Base-by-base conservation (phyloP, 1,140 invertebrate genomes). In the Drosophila watanabei region DNA sequence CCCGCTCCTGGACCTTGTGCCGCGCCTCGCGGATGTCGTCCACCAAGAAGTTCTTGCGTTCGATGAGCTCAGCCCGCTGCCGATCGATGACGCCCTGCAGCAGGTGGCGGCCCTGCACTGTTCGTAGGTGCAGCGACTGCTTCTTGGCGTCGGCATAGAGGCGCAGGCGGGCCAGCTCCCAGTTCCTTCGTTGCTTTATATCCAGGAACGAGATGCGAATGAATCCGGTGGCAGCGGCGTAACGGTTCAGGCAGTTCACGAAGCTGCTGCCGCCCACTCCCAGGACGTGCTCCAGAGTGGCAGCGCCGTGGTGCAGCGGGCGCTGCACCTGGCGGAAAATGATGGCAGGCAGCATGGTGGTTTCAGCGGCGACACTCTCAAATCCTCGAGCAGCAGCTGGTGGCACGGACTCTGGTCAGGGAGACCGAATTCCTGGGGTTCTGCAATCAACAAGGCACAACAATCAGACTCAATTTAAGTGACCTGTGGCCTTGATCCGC, bases 21-120 rank as follows among this genome's bases (percentile, higher is more conserved):
- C 95, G 95, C 6, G 95, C 96, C 91, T 96, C 95, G 75, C 95
- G 94, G 72, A 96, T 95, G 87, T 96, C 96, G 85, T 95, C 94
- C 0, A 96, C 94, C 46, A 96, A 91, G 41, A 94, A 93, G 78
- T 95, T 94, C 66, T 95, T 95, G 75, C 94, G 95, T 68, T 94
- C 95, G 87, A 94, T 95, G 87, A 96, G 93, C 84, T 94, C 94
- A 62, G 94, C 94, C 46, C 94, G 95, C 75, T 94, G 95, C 41
- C 95, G 94, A 57, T 95, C 94, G 37, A 95, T 93, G n/a, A 93
- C 94, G 84, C 94, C 93, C 82, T 95, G 94, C 13, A 95, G 54
- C 8, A 93, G 79, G 73, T 94, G 93, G 6, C 93, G 82, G 37
- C 94, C 94, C 66, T 95, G 94, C 4, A 92, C 37, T 2, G 92